phyloP scores from a whole-genome alignment of 2,888 invertebrate species.

The Drosophila niveifrons region DNA sequence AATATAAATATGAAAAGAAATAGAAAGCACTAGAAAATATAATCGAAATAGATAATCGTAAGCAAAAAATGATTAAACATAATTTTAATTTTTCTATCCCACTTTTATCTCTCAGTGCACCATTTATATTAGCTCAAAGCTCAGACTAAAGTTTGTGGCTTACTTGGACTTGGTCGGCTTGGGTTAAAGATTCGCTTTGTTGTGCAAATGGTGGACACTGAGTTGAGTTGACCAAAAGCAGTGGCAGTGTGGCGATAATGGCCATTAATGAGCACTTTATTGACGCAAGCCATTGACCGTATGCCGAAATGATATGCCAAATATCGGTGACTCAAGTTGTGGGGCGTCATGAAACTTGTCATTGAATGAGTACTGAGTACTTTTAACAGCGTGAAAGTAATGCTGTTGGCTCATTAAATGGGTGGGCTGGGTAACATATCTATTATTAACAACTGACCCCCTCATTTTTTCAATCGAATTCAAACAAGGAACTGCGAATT shows the following conservation, averaged over 20 bases:
- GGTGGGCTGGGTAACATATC: slow-evolving; percentile 5
- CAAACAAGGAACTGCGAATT: slow-evolving; percentile 12
- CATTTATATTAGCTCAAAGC: not conserved
- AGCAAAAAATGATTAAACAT: too few relatives aligned
- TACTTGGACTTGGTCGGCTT: slow-evolving; percentile 19
- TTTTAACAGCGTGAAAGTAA: not conserved
- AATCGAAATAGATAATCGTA: too few relatives aligned
- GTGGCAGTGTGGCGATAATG: slow-evolving; percentile 38
- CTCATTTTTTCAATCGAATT: slow-evolving; percentile 21
- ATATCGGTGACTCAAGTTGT: slow-evolving; percentile 36
- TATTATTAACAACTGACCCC: slow-evolving; percentile 50
- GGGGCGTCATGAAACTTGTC: slow-evolving; percentile 7
- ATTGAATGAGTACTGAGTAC: slow-evolving; percentile 6
- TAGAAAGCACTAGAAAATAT: too few relatives aligned
- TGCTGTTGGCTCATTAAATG: not conserved
- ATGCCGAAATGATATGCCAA: slow-evolving; percentile 45
- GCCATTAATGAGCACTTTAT: slow-evolving; percentile 62
- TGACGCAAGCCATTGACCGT: slow-evolving; percentile 71
- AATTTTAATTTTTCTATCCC: too few relatives aligned
- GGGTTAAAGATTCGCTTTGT: slow-evolving; percentile 47
- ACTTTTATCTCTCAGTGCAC: not conserved
- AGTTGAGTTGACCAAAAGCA: slow-evolving; percentile 8
- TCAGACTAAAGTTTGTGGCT: slow-evolving; percentile 4
- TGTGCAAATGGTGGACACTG: slow-evolving; percentile 44
- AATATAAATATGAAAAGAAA: too few relatives aligned